Conservation (phyloP, 2,797 vertebrate genomes). For the Sebastes cheni region DNA sequence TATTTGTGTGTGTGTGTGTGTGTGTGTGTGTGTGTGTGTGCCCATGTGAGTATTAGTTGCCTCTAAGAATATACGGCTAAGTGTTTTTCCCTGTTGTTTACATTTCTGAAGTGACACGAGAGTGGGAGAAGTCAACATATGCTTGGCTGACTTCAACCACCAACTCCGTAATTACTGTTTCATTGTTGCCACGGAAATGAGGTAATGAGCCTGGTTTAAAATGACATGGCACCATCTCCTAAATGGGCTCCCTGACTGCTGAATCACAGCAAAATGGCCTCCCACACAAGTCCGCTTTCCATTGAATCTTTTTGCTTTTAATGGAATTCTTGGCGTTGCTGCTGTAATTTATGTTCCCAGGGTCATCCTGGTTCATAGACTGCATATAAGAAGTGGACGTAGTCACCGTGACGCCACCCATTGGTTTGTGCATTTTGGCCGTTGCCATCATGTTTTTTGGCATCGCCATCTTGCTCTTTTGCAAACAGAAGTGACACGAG, state of each 20-base stretch:
- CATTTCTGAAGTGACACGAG: slow-evolving; percentile 32
- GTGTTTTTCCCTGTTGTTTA: slow-evolving; percentile 54
- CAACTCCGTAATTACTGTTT: slow-evolving; percentile 46
- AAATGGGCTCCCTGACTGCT: slow-evolving; percentile 18
- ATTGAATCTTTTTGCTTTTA: not conserved
- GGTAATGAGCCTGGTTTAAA: not conserved
- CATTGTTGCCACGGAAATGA: slow-evolving; percentile 32
- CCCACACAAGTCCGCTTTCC: not conserved
- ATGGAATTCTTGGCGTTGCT: not conserved
- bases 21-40: not conserved
- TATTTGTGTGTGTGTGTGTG: not conserved
- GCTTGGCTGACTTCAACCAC: slow-evolving; percentile 34
- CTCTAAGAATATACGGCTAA: slow-evolving; percentile 23
- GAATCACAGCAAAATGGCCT: slow-evolving; percentile 24
- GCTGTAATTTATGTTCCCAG: not conserved
- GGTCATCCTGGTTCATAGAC: not conserved
- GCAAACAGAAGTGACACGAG: not conserved
- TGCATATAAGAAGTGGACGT: not conserved
- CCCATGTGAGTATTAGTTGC: not conserved
- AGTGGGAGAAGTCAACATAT: slow-evolving; percentile 29
- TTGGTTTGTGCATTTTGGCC: not conserved
- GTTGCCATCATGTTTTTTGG: not conserved
- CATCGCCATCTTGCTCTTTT: not conserved
- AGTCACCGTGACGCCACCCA: not conserved
- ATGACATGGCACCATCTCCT: slow-evolving; percentile 11